Evolutionary conservation across 2,797 vertebrate genomes (phyloP), one percentile per base, ranked within the genome.

Genomic region (Mormyrus hasselquistii): DNA sequence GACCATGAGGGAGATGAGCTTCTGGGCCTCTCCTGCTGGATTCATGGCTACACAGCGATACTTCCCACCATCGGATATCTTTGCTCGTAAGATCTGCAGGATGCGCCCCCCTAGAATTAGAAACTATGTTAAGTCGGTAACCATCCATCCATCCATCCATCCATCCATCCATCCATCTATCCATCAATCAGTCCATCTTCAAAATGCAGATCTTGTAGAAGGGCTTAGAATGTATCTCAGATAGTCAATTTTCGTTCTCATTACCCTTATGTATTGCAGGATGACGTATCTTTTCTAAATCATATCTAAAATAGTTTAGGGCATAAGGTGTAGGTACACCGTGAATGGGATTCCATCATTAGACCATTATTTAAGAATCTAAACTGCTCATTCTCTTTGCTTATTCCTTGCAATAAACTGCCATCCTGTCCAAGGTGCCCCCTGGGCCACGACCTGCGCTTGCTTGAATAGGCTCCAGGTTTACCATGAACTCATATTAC

Each of bases 11-110:
- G 96, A 94, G 92, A 96, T 95, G 87, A 95, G 95, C 92, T 98
- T 99, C 92, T 96, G 95, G 90, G 96, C 96, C 93, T 99, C 95
- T 89, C 99, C 99, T 90, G 97, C 98, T 90, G 96, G 95, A 90
- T 98, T 99, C 91, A 97, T 96, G 90, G 98, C 98, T 90, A 98
- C 93, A 89, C 99, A 99, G 79, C 93, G 96, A 91, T 98, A 99
- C 91, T 97, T 97, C 57, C 99, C 98, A 14, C 94, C 97, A 79
- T 99, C 97, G 2, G 96, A 96, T 25, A 98, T 93, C 90, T 96
- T 98, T 88, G 97, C 96, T 90, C 96, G 97, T 82, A 97, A 94
- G 91, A 99, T 97, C 93, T 99, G 99, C 50, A 99, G 94, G 0
- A 94, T 98, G 1, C 97, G 97, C 87, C 98, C 97, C 90, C 98